Conservation (phyloP, 2,888 invertebrate genomes). For the Chymomyza caudatula region DNA sequence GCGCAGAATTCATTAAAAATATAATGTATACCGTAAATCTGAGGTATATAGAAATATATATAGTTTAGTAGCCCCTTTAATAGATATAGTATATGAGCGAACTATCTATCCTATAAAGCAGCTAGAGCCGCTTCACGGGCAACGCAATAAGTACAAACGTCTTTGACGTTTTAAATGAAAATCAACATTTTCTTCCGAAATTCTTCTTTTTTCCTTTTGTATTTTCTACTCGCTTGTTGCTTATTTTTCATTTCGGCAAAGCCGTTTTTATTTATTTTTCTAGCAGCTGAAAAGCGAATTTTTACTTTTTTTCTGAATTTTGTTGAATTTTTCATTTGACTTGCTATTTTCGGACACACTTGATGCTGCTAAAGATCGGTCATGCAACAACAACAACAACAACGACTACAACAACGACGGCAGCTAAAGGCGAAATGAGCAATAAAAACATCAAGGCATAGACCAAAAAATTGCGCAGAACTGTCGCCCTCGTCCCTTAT, state of each 20-base stretch:
- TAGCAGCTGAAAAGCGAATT: constrained; percentile 34
- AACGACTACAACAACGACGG: constrained; percentile 3
- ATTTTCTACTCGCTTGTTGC: neutral
- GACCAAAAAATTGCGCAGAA: constrained; percentile 8
- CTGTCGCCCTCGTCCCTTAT: neutral
- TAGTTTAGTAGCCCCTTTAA: neutral
- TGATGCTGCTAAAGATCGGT: constrained; percentile 58
- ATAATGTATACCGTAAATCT: neutral
- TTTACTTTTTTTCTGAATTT: constrained; percentile 28
- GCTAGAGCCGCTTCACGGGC: constrained; percentile 38
- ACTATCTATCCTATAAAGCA: neutral
- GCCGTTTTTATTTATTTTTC: constrained; percentile 59
- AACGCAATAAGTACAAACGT: constrained; percentile 51
- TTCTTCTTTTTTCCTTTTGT: constrained; percentile 4
- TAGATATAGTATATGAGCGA: neutral
- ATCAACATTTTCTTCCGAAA: constrained; percentile 16
- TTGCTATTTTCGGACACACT: constrained; percentile 69
- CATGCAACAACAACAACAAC: constrained; percentile 24
- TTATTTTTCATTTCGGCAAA: constrained; percentile 31
- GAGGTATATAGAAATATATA: too few species aligned
- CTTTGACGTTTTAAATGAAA: constrained; percentile 61
- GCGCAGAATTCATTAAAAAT: neutral
- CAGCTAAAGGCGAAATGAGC: neutral
- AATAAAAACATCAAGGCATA: constrained; percentile 14
- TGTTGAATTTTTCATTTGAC: constrained; percentile 55